A percentile compares a stretch with the other conserved stretches of the same genome.
Conservation (phyloP, 2,113 vertebrate genomes). For the Falcunculus frontatus region DNA sequence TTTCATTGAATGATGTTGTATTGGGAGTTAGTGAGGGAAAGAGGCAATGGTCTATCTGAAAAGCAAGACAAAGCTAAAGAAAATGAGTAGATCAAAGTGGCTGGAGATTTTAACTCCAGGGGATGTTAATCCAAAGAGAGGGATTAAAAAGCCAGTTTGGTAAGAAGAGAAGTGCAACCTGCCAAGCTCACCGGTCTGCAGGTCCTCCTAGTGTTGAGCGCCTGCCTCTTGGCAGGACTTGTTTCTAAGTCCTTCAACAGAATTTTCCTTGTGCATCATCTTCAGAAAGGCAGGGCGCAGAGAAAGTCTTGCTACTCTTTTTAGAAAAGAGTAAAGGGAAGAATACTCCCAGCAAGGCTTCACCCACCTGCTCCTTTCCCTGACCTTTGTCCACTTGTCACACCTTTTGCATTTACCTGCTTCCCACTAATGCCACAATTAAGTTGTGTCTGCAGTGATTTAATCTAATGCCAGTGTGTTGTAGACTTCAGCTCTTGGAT, state of each 20-base stretch:
- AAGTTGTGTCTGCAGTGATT: neutral
- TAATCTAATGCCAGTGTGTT: neutral
- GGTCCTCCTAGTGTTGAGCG: neutral
- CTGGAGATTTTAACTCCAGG: neutral
- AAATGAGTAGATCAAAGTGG: neutral
- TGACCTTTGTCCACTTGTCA: neutral
- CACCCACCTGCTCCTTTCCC: neutral
- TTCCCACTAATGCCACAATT: neutral
- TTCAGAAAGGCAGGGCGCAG: neutral
- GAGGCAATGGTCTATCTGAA: neutral
- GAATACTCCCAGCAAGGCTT: neutral
- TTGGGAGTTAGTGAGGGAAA: neutral
- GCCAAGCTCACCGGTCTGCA: neutral
- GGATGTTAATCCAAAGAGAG: neutral
- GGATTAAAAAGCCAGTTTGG: neutral
- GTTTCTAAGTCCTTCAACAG: neutral
- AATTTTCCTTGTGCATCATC: neutral
- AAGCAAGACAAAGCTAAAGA: neutral
- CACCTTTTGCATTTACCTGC: neutral
- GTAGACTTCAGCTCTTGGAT: neutral
- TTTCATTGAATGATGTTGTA: neutral
- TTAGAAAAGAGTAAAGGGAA: neutral
- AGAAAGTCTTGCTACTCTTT: neutral
- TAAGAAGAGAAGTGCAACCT: neutral
- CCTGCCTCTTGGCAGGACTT: neutral